phyloP scores from a whole-genome alignment of 1,140 invertebrate species.

The Hormaphis cornu region DNA sequence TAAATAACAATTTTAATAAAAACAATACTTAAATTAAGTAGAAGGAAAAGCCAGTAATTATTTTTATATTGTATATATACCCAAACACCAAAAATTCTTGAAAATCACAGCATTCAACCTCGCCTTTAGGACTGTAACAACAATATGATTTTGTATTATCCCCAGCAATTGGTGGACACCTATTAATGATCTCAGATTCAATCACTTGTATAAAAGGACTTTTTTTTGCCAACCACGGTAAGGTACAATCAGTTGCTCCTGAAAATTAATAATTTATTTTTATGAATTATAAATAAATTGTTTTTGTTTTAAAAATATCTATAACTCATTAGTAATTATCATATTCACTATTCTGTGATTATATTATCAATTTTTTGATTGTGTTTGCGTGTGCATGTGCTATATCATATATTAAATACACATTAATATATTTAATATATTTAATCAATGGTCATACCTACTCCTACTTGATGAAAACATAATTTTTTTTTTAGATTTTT shows the following conservation, averaged over 20 bases:
- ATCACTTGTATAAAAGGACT: background rate
- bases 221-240: constrained; percentile 10
- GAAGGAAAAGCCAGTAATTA: background rate
- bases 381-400: no score
- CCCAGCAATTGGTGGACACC: constrained; percentile 16
- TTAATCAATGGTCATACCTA: no score
- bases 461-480: no score
- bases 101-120: constrained; percentile 32
- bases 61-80: background rate
- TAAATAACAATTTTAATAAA: background rate
- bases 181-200: background rate
- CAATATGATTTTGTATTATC: constrained; percentile 25
- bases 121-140: constrained; percentile 31
- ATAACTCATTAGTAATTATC: no score
- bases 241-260: constrained; percentile 17
- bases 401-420: no score
- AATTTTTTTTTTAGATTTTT: no score
- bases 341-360: no score
- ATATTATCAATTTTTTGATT: no score
- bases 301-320: no score
- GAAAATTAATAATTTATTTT: background rate
- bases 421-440: no score
- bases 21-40: background rate
- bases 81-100: constrained; percentile 27
- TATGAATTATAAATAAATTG: background rate